A percentile compares a stretch with the other conserved stretches of the same genome.
Conservation (phyloP, 2,113 vertebrate genomes). For the Aramus guarauna region DNA sequence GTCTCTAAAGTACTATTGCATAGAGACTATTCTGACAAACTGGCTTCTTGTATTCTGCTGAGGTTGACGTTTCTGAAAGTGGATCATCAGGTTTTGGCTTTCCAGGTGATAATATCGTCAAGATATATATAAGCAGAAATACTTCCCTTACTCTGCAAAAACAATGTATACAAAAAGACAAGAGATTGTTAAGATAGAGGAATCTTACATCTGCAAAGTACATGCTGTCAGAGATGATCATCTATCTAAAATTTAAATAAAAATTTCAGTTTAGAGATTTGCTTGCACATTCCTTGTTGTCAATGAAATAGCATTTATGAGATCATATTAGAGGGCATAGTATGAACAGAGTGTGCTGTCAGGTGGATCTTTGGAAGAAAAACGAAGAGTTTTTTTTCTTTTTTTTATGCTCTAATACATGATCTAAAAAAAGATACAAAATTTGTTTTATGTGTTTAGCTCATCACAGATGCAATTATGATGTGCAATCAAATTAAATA, state of each 20-base stretch:
- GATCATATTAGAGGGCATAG: background rate
- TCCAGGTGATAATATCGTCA: background rate
- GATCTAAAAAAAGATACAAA: background rate
- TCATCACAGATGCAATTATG: background rate
- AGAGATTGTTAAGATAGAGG: background rate
- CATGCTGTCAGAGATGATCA: background rate
- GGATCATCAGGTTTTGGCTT: background rate
- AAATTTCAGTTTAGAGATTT: background rate
- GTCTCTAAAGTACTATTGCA: background rate
- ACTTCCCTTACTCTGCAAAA: background rate
- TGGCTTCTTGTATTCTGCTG: background rate
- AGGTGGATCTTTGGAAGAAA: background rate
- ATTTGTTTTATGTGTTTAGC: background rate
- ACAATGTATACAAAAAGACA: background rate
- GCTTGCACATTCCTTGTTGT: background rate
- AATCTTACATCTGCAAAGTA: background rate
- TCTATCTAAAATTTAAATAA: background rate
- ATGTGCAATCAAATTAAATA: background rate
- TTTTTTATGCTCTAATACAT: rapidly evolving
- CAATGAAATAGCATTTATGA: background rate
- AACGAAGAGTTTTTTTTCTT: rapidly evolving
- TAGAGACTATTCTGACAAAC: background rate
- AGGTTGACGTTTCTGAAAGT: background rate
- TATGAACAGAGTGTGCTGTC: rapidly evolving
- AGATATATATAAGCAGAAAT: background rate